A percentile compares a stretch with the other conserved stretches of the same genome.
These are phyloP conservation scores for Scaptomyza montana DNA, from an alignment of 1,140 invertebrate species.

Conservation along the genomic window DNA sequence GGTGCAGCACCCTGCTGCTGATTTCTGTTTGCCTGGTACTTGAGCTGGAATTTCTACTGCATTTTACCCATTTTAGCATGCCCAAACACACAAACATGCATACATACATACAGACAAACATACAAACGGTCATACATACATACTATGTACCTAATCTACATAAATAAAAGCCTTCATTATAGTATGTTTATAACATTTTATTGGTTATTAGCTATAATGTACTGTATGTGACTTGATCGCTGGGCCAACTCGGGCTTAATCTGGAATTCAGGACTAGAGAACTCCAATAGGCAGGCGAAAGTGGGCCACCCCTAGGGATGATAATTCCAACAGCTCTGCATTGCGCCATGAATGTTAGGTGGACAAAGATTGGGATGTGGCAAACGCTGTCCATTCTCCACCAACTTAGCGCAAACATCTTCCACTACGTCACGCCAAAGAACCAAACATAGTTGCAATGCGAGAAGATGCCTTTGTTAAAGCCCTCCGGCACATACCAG, in stretches of 20 bases:
- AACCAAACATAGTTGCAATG: constrained; percentile 98
- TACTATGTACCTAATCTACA: no score
- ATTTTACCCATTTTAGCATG: no score
- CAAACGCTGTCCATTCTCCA: constrained; percentile 90
- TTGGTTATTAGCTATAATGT: constrained; percentile 40
- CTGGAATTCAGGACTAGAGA: constrained; percentile 90
- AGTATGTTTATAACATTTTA: neutral
- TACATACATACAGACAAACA: no score
- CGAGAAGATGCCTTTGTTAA: constrained; percentile 97
- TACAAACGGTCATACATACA: no score
- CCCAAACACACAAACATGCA: no score
- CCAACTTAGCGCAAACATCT: constrained; percentile 95
- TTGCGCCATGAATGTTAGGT: constrained; percentile 89
- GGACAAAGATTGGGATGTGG: constrained; percentile 92
- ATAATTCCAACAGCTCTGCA: constrained; percentile 92
- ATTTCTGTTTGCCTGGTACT: no score
- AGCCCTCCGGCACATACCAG: constrained; percentile 97
- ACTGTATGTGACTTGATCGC: no score
- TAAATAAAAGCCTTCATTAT: no score
- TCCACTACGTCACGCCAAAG: constrained; percentile 97
- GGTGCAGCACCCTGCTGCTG: no score
- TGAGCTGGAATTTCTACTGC: no score
- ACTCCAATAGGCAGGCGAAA: constrained; percentile 91
- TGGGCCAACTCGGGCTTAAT: constrained; percentile 87
- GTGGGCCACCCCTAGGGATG: constrained; percentile 90